Evolutionary conservation across 2,113 vertebrate genomes (phyloP), one percentile per base, ranked within the genome.

Genomic region (Seriola rivoliana): DNA sequence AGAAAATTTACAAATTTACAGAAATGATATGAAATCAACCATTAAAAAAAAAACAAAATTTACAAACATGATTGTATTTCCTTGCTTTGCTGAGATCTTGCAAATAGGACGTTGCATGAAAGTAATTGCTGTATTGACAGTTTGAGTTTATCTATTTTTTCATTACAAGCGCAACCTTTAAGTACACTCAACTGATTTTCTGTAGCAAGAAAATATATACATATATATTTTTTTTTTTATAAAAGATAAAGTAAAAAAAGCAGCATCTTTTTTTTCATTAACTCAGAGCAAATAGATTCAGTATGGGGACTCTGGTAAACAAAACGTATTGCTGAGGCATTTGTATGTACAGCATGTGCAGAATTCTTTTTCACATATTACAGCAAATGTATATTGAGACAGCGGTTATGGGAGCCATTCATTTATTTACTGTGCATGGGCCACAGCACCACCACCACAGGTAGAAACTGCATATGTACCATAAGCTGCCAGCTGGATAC

Each of bases 191-290:
- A 79, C 25, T 63, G 57, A 48, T 92, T 92, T 89, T 91, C 83
- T 85, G 59, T 89, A 85, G 85, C 91, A 95, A 92, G 91, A 95
- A 94, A 94, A 95, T 86, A 86, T 81, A 94, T 90, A 78, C 85
- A 64, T 87, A 88, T 68, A 69, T 91, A 60, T 69, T 46, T 48
- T 80, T 85, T 85, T 85, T 88, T 85, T 85, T 94, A 94, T 90
- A 95, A 95, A 95, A 96, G 54, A 86, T 92, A 85, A 94, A 92
- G 88, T 94, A 93, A 95, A 94, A 90, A 95, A 93, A 93, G 94
- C 92, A 93, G 94, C 93, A 93, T 88, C 58, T 83, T 84, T 87
- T 71, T 76, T 67, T 69, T 80, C 29, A 29, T 87, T 74, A 91
- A 89, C 64, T 87, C 70, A 90, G 69, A 91, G 86, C 75, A 89